Base-by-base conservation (phyloP, 2,888 invertebrate genomes). In the Rhagonycha lutea region DNA sequence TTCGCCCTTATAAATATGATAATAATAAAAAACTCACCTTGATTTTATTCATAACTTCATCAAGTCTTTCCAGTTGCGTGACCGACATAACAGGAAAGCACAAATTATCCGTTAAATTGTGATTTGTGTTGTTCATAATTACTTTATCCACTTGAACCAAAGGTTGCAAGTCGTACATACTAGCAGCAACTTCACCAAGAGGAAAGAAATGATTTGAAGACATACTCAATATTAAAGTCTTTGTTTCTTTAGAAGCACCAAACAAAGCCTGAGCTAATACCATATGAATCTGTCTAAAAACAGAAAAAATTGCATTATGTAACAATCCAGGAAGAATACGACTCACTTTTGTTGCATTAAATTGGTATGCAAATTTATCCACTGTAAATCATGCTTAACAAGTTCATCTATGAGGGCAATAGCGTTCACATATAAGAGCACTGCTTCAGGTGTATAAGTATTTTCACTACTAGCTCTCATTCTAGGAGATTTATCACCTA, bases 231-330 rank as follows among this genome's bases (percentile, higher is more conserved):
- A 87, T 76, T 84, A 85, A 68, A 85, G 86, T 82, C 86, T 89
- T 84, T 83, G 88, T 84, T 85, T 90, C 75, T 67, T 84, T 83
- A 3, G 88, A 85, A 10, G 90, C 89, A 1, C 86, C 87, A 79
- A 87, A 90, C 11, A 91, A 83, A 1, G 89, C 89, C 69, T 89
- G 84, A 1, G 91, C 90, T 74, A 91, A 85, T 18, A 89, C 84
- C 85, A 88, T 87, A 79, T 90, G 90, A 14, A 90, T 86, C 79
- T 88, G 88, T 78, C 86, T 86, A 73, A 72, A 81, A 69, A 72
- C 24, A 69, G 10, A 67, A 1, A 4, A 12, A 67, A 28, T 69
- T 60, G 1, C 9, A 67, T 26, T 18, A 10, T 29, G 5, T 63
- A 14, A 24, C 23, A 26, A 26, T 9, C 60, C 14, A 32, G 11